These are phyloP conservation scores for Rhynchonycteris naso DNA, from an alignment of 2,797 vertebrate genomes.

Conservation along the genomic window DNA sequence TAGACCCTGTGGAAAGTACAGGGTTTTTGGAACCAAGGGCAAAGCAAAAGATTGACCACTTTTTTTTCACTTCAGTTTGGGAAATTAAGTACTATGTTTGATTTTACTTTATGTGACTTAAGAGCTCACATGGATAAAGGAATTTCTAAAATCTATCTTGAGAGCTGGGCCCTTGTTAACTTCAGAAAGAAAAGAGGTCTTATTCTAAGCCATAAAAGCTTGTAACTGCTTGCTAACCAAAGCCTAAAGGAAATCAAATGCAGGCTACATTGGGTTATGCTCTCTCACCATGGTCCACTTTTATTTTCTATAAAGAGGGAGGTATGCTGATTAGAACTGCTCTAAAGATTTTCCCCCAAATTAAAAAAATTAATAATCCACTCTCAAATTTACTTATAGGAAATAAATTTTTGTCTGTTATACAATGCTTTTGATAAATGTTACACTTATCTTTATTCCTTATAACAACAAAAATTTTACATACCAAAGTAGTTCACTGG, in stretches of 20 bases:
- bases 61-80: not conserved
- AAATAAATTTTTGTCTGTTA: not conserved
- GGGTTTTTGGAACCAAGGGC: not conserved
- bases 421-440: not conserved
- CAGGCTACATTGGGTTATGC: not conserved
- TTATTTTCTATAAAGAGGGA: not conserved
- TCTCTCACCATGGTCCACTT: not conserved
- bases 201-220: conserved; percentile 15
- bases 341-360: not conserved
- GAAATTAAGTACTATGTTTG: conserved; percentile 7
- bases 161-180: not conserved
- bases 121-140: not conserved
- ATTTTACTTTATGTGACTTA: not conserved
- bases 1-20: not conserved
- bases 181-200: not conserved
- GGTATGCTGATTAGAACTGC: not conserved
- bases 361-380: not conserved
- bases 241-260: conserved; percentile 1
- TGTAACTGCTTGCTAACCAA: not conserved
- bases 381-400: not conserved
- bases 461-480: conserved; percentile 9
- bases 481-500: conserved; percentile 42
- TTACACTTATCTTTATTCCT: not conserved
- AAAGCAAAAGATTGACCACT: conserved; percentile 11
- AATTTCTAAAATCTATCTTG: not conserved